Evolutionary conservation across 2,797 vertebrate genomes (phyloP).

Genomic region (Xerus rutilus): DNA sequence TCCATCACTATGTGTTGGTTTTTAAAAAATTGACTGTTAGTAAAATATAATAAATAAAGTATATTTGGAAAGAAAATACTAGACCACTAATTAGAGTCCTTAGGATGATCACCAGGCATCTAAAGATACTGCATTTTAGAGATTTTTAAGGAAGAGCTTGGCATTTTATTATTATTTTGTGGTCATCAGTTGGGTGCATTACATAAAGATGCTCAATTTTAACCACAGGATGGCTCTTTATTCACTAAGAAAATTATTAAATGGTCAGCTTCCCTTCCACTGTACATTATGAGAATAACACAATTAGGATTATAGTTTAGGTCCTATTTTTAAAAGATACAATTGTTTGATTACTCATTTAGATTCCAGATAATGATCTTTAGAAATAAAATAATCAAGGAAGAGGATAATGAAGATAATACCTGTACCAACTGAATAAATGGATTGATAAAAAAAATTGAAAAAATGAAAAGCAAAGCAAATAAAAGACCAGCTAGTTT

Average conservation of each 20-base stretch:
- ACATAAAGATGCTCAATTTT: background rate
- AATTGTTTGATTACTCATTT: background rate
- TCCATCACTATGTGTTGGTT: background rate
- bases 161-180: background rate
- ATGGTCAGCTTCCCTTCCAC: background rate
- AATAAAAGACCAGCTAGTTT: background rate
- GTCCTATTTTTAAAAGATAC: background rate
- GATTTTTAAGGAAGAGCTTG: background rate
- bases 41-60: background rate
- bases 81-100: background rate
- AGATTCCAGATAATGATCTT: background rate
- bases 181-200: background rate
- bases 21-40: background rate
- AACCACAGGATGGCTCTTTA: background rate
- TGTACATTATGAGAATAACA: background rate
- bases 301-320: background rate
- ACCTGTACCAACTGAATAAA: background rate
- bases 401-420: background rate
- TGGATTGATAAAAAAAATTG: background rate
- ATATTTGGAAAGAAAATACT: background rate
- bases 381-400: background rate
- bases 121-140: background rate
- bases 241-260: background rate
- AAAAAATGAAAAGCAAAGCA: background rate
- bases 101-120: background rate